A percentile compares a stretch with the other conserved stretches of the same genome.
These are phyloP conservation scores for Caenorhabditis sp. DNA, from an alignment of 2,888 invertebrate species.

Conservation along the genomic window DNA sequence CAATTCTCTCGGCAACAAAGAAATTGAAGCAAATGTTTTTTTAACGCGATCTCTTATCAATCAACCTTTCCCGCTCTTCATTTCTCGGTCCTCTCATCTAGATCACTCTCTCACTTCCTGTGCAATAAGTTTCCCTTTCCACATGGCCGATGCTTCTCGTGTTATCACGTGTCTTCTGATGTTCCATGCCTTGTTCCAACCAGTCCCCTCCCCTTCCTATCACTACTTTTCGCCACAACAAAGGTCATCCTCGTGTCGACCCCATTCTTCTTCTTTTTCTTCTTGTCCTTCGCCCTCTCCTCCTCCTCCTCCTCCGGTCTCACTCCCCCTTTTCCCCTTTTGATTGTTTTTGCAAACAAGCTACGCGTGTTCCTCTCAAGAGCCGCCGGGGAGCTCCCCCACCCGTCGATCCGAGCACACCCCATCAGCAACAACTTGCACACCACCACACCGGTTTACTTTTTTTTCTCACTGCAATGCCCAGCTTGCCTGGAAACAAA, in stretches of 20 bases:
- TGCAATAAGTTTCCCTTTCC: too few species aligned
- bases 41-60: conserved; percentile 2
- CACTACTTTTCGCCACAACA: conserved; percentile 13
- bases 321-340: conserved; percentile 37
- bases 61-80: neutral
- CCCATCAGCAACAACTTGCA: conserved; percentile 41
- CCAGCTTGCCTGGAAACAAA: neutral
- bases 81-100: conserved; percentile 5
- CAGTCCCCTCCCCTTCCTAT: conserved; percentile 1
- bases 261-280: conserved; percentile 2
- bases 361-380: conserved; percentile 51
- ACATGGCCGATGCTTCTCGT: too few species aligned
- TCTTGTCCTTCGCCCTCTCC: neutral
- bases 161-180: conserved; percentile 41
- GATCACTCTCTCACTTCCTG: conserved; percentile 31
- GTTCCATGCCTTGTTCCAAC: conserved; percentile 16
- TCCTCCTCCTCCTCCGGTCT: conserved; percentile 3
- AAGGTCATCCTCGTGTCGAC: conserved; percentile 37
- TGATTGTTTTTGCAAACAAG: conserved; percentile 52
- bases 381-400: conserved; percentile 22
- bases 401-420: neutral
- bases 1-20: too few species aligned
- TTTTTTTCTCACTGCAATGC: neutral
- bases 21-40: neutral
- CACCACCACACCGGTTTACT: conserved; percentile 24